These are phyloP conservation scores for Teleogryllus oceanicus DNA, from an alignment of 2,888 invertebrate species.

Conservation along the genomic window DNA sequence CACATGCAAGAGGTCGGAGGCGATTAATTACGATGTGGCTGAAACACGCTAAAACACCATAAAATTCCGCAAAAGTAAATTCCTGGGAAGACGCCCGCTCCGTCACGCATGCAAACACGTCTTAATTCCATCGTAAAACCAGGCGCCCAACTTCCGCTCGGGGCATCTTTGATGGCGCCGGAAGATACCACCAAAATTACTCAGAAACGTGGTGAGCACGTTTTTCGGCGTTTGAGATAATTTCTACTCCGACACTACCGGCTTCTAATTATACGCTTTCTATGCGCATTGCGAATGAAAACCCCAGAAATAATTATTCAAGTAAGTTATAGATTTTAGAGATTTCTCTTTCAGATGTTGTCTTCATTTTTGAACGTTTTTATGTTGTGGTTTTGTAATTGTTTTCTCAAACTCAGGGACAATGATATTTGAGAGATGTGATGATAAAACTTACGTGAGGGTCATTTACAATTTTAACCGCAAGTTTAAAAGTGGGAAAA, in stretches of 20 bases:
- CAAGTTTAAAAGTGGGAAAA: no score
- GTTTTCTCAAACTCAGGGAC: no score
- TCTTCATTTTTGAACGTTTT: no score
- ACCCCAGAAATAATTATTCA: no score
- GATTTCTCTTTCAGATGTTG: no score
- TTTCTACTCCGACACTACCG: neutral
- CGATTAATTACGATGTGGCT: neutral
- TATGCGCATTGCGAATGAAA: neutral
- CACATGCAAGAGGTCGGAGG: neutral
- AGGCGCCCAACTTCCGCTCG: neutral
- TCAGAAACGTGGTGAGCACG: neutral
- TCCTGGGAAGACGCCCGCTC: neutral
- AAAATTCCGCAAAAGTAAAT: conserved; percentile 7
- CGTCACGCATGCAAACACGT: conserved; percentile 18
- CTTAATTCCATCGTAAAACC: neutral
- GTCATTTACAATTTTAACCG: no score
- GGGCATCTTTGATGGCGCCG: neutral
- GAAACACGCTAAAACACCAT: conserved; percentile 4
- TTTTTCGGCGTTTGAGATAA: conserved; percentile 12
- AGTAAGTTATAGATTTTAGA: no score
- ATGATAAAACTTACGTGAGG: no score
- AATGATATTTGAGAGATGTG: no score
- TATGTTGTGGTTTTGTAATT: no score
- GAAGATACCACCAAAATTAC: neutral
- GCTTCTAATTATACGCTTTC: neutral